Evolutionary conservation across 1,140 invertebrate species (phyloP).

Genomic region (Zaprionus gabonicus): DNA sequence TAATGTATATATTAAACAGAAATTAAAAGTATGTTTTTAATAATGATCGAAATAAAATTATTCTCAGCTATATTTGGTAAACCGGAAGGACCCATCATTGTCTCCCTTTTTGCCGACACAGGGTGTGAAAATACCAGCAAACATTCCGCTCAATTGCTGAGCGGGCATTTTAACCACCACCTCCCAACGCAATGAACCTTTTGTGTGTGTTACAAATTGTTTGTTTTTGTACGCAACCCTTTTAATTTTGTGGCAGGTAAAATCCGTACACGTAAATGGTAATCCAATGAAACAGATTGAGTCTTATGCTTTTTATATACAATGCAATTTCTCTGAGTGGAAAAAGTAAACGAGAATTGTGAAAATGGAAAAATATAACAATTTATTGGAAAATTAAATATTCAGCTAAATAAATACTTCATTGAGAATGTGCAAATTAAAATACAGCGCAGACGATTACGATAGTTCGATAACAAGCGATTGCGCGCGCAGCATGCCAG

Average conservation of each 20-base stretch:
- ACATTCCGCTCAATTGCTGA: slow-evolving; percentile 72
- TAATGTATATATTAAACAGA: too few species aligned
- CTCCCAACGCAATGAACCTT: slow-evolving; percentile 17
- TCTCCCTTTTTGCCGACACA: not conserved
- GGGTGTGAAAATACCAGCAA: slow-evolving; percentile 54
- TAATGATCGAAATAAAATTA: not conserved
- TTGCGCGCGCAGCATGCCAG: slow-evolving; percentile 24
- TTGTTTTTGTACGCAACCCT: slow-evolving; percentile 57
- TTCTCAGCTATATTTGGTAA: not conserved
- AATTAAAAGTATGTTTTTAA: not conserved
- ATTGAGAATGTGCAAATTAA: not conserved
- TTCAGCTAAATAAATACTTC: not conserved
- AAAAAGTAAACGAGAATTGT: not conserved
- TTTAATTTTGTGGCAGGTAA: slow-evolving; percentile 57
- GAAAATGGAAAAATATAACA: not conserved
- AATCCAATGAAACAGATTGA: slow-evolving; percentile 45
- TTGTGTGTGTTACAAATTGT: slow-evolving; percentile 63
- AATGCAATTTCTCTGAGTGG: not conserved
- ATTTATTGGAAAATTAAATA: not conserved
- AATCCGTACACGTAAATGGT: slow-evolving; percentile 31
- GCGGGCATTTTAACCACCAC: slow-evolving; percentile 46
- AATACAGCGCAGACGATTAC: slow-evolving; percentile 9
- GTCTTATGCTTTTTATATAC: slow-evolving; percentile 2
- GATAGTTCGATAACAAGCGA: not conserved
- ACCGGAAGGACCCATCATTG: too few species aligned